A percentile compares a stretch with the other conserved stretches of the same genome.
These are phyloP conservation scores for Caenorhabditis briggsae DNA, from an alignment of 1,140 invertebrate species.

Conservation along the genomic window DNA sequence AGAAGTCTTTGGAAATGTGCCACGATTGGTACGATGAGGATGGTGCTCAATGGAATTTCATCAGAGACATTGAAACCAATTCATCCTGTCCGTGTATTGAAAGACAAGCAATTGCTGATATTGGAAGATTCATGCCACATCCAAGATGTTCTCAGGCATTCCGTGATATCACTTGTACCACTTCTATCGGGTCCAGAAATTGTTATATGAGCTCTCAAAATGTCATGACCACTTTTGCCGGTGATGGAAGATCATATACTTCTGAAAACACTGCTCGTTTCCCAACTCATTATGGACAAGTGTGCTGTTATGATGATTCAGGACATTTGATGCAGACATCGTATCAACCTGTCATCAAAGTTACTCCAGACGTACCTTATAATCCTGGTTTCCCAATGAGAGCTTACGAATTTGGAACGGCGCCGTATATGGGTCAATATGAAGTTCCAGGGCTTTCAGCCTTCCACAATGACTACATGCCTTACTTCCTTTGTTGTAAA, in stretches of 20 bases:
- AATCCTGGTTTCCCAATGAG: conserved; percentile 76
- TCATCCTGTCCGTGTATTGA: conserved; percentile 77
- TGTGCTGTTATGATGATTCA: conserved; percentile 77
- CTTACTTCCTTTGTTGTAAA: conserved; percentile 78
- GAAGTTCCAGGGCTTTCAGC: conserved; percentile 74
- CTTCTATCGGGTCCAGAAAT: conserved; percentile 76
- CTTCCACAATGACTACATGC: conserved; percentile 78
- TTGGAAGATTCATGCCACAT: conserved; percentile 78
- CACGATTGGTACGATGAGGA: conserved; percentile 78
- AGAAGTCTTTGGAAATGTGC: conserved; percentile 77
- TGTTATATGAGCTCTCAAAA: conserved; percentile 77
- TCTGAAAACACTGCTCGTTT: conserved; percentile 66
- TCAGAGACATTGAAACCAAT: conserved; percentile 76
- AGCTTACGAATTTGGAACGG: conserved; percentile 77
- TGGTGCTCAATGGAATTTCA: conserved; percentile 76
- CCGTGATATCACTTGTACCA: conserved; percentile 77
- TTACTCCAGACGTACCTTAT: conserved; percentile 77
- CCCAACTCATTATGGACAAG: conserved; percentile 77
- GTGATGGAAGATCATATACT: conserved; percentile 47
- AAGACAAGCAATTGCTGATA: conserved; percentile 73
- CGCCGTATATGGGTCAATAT: conserved; percentile 78
- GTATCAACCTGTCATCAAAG: conserved; percentile 77
- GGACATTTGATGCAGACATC: conserved; percentile 77
- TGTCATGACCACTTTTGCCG: conserved; percentile 70
- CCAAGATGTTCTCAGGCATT: conserved; percentile 77